Percentiles rank a stretch among this genome's conserved stretches.
These are phyloP conservation scores for Chiridota heheva DNA, from an alignment of 35 echinoderm and acorn worm species.

Conservation along the genomic window DNA sequence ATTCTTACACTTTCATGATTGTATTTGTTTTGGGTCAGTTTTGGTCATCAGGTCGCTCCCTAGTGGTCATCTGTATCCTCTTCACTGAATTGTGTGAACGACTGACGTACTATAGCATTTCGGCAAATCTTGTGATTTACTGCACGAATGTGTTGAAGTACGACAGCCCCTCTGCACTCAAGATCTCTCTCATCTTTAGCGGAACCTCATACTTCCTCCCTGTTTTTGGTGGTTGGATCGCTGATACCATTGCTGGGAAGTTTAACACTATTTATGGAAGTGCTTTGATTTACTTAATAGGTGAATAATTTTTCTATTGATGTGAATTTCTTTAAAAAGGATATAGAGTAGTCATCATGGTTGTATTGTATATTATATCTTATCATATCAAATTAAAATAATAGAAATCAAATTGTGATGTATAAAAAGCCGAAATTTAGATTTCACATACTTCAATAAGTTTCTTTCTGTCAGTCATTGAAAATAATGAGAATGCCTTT, in stretches of 20 bases:
- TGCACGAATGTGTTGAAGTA: constrained; percentile 66
- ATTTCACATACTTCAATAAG: no score
- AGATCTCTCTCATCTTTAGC: constrained; percentile 63
- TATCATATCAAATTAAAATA: not conserved
- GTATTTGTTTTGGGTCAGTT: no score
- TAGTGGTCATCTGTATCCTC: constrained; percentile 78
- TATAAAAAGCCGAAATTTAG: no score
- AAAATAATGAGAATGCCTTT: no score
- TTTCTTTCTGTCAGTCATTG: no score
- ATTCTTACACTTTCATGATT: no score
- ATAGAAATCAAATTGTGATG: no score
- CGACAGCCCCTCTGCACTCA: constrained; percentile 57
- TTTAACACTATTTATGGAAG: constrained; percentile 95
- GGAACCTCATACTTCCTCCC: constrained; percentile 94
- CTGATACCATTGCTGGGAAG: constrained; percentile 86
- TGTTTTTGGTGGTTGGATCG: constrained; percentile 84
- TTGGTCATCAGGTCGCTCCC: constrained; percentile 38
- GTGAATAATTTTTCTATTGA: constrained; percentile 32
- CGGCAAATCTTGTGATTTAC: constrained; percentile 83
- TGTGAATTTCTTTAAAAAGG: not conserved
- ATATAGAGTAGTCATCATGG: not conserved
- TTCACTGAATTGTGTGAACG: constrained; percentile 91
- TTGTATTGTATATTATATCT: not conserved
- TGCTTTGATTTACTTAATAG: constrained; percentile 76
- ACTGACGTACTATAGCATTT: constrained; percentile 88